A percentile compares a stretch with the other conserved stretches of the same genome.
Conservation (phyloP, 2,797 vertebrate species). For the Arrhamphus sclerolepis region DNA sequence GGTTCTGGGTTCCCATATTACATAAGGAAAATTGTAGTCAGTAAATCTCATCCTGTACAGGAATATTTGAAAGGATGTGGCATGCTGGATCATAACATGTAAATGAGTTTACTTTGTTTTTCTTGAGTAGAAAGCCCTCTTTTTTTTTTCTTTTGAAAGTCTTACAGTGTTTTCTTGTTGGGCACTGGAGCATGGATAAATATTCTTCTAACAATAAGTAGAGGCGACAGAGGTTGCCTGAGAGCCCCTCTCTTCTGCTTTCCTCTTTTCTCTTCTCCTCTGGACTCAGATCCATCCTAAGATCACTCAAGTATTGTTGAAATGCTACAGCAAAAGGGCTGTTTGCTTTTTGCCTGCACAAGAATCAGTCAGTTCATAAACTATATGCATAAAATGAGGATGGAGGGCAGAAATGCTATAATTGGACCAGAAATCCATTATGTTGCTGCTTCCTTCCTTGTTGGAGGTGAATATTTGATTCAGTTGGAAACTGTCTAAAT, state of each 20-base stretch:
- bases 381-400: slow-evolving; percentile 16
- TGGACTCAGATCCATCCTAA: slow-evolving; percentile 14
- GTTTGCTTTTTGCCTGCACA: slow-evolving; percentile 28
- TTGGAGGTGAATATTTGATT: slow-evolving; percentile 14
- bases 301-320: slow-evolving; percentile 26
- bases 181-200: slow-evolving; percentile 70
- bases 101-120: too few relatives aligned
- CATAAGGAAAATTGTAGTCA: too few relatives aligned
- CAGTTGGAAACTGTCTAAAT: neutral
- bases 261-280: slow-evolving; percentile 10
- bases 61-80: too few relatives aligned
- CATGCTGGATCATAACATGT: too few relatives aligned
- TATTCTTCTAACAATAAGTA: slow-evolving; percentile 73
- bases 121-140: too few relatives aligned
- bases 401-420: slow-evolving; percentile 5
- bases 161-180: slow-evolving; percentile 65
- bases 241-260: slow-evolving; percentile 31
- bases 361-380: slow-evolving; percentile 36
- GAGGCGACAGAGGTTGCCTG: slow-evolving; percentile 72
- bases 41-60: too few relatives aligned
- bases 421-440: neutral
- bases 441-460: neutral
- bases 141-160: slow-evolving; percentile 4
- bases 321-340: slow-evolving; percentile 8
- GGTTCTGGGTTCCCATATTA: too few relatives aligned